Evolutionary conservation across 2,797 vertebrate species (phyloP).

Genomic region (Sebastes cheni): DNA sequence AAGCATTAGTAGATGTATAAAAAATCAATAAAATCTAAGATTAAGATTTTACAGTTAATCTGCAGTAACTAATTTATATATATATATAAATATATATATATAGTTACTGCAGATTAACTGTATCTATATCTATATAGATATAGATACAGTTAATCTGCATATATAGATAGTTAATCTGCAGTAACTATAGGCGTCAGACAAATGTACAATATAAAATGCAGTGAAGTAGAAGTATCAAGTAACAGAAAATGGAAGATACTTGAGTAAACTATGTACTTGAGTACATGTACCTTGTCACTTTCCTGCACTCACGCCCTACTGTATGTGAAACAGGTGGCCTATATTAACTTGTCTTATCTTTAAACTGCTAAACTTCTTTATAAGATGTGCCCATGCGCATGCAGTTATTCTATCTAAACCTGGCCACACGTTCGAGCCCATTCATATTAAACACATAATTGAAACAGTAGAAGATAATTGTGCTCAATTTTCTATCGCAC

Average conservation of each 20-base stretch:
- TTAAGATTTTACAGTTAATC: no score
- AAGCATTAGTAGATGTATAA: not conserved
- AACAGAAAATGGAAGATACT: not conserved
- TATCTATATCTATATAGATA: no score
- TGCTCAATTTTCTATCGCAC: slow-evolving; percentile 15
- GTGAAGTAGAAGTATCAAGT: not conserved
- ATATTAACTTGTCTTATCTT: not conserved
- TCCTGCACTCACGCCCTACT: not conserved
- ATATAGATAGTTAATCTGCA: not conserved
- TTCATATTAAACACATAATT: not conserved
- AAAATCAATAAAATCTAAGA: no score
- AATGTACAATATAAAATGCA: not conserved
- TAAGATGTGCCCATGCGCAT: not conserved
- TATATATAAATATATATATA: no score
- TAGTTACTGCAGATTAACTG: no score
- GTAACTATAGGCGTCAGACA: not conserved
- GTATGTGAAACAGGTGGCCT: not conserved
- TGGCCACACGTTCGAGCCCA: not conserved
- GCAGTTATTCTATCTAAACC: not conserved
- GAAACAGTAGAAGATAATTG: not conserved
- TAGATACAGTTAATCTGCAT: no score
- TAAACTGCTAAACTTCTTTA: not conserved
- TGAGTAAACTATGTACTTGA: not conserved
- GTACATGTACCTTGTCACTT: not conserved
- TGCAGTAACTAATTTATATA: no score